Conservation (phyloP, 2,113 vertebrate genomes). For the Larimichthys crocea region DNA sequence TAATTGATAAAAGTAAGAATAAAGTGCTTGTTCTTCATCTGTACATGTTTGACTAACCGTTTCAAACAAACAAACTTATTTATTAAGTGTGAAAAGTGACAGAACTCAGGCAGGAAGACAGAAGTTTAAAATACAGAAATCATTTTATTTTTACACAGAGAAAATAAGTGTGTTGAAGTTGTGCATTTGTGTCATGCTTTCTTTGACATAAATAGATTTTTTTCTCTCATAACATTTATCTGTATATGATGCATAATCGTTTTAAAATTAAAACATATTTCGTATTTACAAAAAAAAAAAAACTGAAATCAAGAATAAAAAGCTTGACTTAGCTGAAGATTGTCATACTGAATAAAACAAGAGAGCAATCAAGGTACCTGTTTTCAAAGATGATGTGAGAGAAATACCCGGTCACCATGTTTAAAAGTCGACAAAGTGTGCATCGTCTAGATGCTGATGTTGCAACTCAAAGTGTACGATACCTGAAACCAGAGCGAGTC, state of each 20-base stretch:
- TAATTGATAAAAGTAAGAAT: slow-evolving; percentile 68
- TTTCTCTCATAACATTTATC: slow-evolving; percentile 32
- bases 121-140: slow-evolving; percentile 52
- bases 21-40: slow-evolving; percentile 68
- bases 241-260: slow-evolving; percentile 58
- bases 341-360: slow-evolving; percentile 56
- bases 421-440: slow-evolving; percentile 41
- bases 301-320: slow-evolving; percentile 53
- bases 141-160: slow-evolving; percentile 45
- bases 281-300: slow-evolving; percentile 70
- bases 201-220: slow-evolving; percentile 36
- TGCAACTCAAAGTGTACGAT: slow-evolving; percentile 36
- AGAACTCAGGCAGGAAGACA: slow-evolving; percentile 62
- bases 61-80: slow-evolving; percentile 14
- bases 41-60: slow-evolving; percentile 49
- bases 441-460: slow-evolving; percentile 46
- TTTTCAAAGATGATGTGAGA: slow-evolving; percentile 46
- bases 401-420: slow-evolving; percentile 28
- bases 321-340: slow-evolving; percentile 33
- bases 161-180: slow-evolving; percentile 40
- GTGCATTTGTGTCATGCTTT: slow-evolving; percentile 29
- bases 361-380: slow-evolving; percentile 26
- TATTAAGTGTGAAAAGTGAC: slow-evolving; percentile 48
- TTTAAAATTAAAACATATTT: slow-evolving; percentile 48
- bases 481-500: slow-evolving; percentile 46